Evolutionary conservation across 2,888 invertebrate genomes (phyloP).

Genomic region (Agrotis segetum): DNA sequence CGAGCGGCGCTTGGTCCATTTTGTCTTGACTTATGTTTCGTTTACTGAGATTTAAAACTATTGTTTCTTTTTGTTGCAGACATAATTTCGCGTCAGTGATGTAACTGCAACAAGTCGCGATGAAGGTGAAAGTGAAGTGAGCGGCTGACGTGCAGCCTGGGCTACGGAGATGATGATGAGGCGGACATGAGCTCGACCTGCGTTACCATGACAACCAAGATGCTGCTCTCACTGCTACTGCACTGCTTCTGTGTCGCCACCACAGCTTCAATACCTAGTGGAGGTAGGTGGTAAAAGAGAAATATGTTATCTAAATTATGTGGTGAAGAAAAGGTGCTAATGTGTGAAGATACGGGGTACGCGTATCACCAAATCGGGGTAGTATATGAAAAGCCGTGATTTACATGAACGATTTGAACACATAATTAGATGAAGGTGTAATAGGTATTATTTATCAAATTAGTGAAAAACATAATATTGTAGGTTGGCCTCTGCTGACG

Average conservation of each 20-base stretch:
- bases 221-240: slow-evolving; percentile 83
- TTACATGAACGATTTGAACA: neutral
- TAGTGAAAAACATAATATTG: neutral
- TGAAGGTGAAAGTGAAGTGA: slow-evolving; percentile 55
- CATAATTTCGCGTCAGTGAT: slow-evolving; percentile 47
- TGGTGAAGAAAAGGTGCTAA: neutral
- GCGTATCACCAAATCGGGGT: neutral
- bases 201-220: slow-evolving; percentile 79
- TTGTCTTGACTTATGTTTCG: too few relatives aligned
- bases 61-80: slow-evolving; percentile 54
- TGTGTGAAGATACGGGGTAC: neutral
- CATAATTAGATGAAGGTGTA: neutral
- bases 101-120: slow-evolving; percentile 49
- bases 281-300: slow-evolving; percentile 74
- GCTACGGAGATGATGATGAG: slow-evolving; percentile 46
- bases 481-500: neutral
- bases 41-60: neutral
- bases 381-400: neutral
- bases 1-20: too few relatives aligned
- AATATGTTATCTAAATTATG: neutral
- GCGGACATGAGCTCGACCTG: slow-evolving; percentile 42
- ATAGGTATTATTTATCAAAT: too few relatives aligned
- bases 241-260: slow-evolving; percentile 86
- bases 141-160: slow-evolving; percentile 23
- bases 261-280: slow-evolving; percentile 83